These are phyloP conservation scores for Oreonectes daqikongensis DNA, from an alignment of 2,797 vertebrate genomes.

Conservation along the genomic window DNA sequence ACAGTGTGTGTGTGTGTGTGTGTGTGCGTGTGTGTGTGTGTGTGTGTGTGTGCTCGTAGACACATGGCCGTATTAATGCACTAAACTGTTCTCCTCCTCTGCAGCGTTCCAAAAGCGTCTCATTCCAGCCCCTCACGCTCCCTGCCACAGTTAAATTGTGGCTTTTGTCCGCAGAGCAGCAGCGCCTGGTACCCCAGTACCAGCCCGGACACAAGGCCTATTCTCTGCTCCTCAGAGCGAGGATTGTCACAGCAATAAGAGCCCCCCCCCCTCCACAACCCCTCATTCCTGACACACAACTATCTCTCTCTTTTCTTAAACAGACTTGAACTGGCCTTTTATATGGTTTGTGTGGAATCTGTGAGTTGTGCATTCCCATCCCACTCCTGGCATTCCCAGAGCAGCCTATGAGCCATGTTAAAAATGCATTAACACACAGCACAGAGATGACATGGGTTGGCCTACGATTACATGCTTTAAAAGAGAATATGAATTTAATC, in stretches of 20 bases:
- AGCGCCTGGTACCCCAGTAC: constrained; percentile 74
- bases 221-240: constrained; percentile 72
- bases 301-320: constrained; percentile 50
- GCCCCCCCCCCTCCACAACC: constrained; percentile 59
- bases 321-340: constrained; percentile 57
- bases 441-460: constrained; percentile 32
- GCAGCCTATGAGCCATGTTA: constrained; percentile 45
- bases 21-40: constrained; percentile 31
- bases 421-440: constrained; percentile 43
- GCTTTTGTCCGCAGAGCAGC: constrained; percentile 71
- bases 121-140: constrained; percentile 72
- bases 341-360: constrained; percentile 71
- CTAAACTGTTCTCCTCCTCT: constrained; percentile 74
- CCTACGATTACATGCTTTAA: background rate
- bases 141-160: constrained; percentile 68
- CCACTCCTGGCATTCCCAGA: constrained; percentile 70
- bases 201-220: constrained; percentile 66
- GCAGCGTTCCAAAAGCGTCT: constrained; percentile 75
- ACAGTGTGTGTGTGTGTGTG: constrained; percentile 52
- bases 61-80: constrained; percentile 73
- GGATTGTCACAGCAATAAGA: constrained; percentile 75
- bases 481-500: constrained; percentile 15
- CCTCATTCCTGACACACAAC: constrained; percentile 49
- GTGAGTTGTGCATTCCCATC: constrained; percentile 72
- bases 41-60: constrained; percentile 66